Evolutionary conservation across 2,888 invertebrate species (phyloP).

Genomic region (Euclidia mi): DNA sequence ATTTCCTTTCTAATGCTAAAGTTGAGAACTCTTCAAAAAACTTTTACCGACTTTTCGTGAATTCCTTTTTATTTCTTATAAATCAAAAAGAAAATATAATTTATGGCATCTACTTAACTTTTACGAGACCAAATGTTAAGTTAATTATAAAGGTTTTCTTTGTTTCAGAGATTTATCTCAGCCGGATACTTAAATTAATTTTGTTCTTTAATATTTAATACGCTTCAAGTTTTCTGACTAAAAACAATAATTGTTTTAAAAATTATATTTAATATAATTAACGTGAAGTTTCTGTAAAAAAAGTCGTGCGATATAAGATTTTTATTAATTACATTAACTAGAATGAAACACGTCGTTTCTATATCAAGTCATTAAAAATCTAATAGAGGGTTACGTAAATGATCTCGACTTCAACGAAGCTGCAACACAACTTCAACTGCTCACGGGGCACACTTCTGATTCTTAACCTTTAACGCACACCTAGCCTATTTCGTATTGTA

Average conservation of each 20-base stretch:
- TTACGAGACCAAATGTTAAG: conserved; percentile 55
- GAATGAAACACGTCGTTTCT: too few species aligned
- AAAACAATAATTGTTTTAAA: too few species aligned
- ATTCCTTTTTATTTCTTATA: conserved; percentile 73
- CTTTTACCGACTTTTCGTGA: conserved; percentile 66
- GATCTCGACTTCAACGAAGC: too few species aligned
- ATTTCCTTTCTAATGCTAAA: conserved; percentile 82
- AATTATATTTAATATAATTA: too few species aligned
- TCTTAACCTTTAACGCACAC: too few species aligned
- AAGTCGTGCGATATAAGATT: too few species aligned
- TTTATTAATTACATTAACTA: too few species aligned
- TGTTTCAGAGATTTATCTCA: conserved; percentile 42
- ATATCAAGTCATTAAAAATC: too few species aligned
- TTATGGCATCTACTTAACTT: conserved; percentile 67
- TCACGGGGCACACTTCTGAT: too few species aligned
- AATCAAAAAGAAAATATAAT: conserved; percentile 74
- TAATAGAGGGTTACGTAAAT: too few species aligned
- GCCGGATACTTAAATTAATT: conserved; percentile 18
- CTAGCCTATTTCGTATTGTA: too few species aligned
- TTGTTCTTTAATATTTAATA: conserved; percentile 14
- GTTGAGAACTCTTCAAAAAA: conserved; percentile 74
- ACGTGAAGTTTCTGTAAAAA: neutral
- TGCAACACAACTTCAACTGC: too few species aligned
- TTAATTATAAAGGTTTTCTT: conserved; percentile 55
- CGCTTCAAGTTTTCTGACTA: neutral